phyloP scores from a whole-genome alignment of 2,888 invertebrate genomes.

The Scrobipalpa atriplicella region DNA sequence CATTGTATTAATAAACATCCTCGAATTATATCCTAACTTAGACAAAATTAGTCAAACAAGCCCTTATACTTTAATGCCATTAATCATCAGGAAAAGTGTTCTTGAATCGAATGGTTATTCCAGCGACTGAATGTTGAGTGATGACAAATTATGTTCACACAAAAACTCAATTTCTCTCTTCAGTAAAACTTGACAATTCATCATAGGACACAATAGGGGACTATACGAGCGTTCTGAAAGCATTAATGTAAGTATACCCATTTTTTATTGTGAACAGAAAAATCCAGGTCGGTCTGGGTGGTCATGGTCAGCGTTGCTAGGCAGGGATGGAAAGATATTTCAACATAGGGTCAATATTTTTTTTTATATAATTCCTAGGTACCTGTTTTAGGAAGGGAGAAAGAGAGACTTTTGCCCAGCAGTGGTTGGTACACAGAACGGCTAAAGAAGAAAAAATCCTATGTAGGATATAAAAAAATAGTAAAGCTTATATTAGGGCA shows the following conservation, averaged over 20 bases:
- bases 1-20: too few species aligned
- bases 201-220: conserved; percentile 40
- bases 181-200: conserved; percentile 39
- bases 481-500: too few species aligned
- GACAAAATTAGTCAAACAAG: too few species aligned
- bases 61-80: neutral
- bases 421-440: too few species aligned
- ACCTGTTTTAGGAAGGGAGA: too few species aligned
- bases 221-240: conserved; percentile 9
- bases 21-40: too few species aligned
- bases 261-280: neutral
- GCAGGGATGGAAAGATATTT: neutral
- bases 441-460: too few species aligned
- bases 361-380: too few species aligned
- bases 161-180: conserved; percentile 34
- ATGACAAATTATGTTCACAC: conserved; percentile 40
- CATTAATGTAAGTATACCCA: conserved; percentile 6
- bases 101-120: neutral
- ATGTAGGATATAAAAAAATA: too few species aligned
- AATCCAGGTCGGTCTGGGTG: neutral
- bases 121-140: conserved; percentile 13
- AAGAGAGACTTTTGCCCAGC: too few species aligned
- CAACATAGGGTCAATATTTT: too few species aligned
- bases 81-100: neutral
- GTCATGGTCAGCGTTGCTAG: conserved; percentile 23